Conservation (phyloP, 2,113 vertebrate genomes). For the Mormyrus lacerda region DNA sequence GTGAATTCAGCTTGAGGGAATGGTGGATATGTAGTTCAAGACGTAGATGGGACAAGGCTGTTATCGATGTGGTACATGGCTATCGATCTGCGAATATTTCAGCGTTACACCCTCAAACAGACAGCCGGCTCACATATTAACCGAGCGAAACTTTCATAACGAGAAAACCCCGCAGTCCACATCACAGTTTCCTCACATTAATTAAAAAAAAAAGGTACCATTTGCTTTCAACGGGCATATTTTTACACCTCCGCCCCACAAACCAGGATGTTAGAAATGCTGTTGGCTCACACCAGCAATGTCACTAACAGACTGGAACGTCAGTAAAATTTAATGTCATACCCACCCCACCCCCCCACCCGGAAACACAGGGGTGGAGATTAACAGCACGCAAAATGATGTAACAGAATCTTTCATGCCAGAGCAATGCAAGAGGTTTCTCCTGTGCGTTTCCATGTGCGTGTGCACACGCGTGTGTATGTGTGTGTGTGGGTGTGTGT, state of each 20-base stretch:
- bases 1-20: neutral
- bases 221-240: constrained; percentile 9
- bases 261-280: neutral
- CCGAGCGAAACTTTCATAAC: neutral
- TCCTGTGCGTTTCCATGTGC: neutral
- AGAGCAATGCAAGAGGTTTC: neutral
- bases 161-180: neutral
- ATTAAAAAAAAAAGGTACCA: constrained; percentile 6
- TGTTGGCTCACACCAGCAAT: neutral
- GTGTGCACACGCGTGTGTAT: neutral
- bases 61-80: neutral
- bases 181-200: constrained; percentile 3
- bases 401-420: constrained; percentile 26
- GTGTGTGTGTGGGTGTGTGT: neutral
- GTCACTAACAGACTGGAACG: neutral
- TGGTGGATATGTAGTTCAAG: neutral
- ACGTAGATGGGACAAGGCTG: neutral
- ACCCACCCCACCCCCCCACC: neutral
- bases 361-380: neutral
- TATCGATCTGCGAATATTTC: neutral
- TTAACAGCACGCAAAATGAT: neutral
- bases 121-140: neutral
- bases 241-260: neutral
- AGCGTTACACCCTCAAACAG: neutral
- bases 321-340: constrained; percentile 9